Percentiles rank a stretch among this genome's conserved stretches.
Evolutionary conservation across 2,113 vertebrate species (phyloP).

Genomic region (Hippocampus mohnikei): DNA sequence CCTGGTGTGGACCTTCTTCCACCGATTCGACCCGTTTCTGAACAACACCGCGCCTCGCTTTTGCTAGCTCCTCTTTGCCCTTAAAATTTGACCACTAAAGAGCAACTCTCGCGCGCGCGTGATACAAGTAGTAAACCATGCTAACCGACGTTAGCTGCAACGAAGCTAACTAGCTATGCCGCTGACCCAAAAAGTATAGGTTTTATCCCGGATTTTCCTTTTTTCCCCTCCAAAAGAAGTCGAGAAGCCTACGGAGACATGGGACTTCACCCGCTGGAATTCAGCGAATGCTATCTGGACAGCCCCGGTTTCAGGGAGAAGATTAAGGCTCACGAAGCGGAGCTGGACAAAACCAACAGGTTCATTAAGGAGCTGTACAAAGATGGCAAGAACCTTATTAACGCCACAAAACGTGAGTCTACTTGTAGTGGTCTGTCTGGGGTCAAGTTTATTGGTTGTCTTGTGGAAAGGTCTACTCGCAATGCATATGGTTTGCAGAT

Average conservation of each 20-base stretch:
- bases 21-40: not conserved
- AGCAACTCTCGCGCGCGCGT: conserved; percentile 41
- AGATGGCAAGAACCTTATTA: conserved; percentile 94
- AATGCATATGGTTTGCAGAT: not conserved
- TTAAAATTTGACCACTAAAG: conserved; percentile 35
- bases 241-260: conserved; percentile 64
- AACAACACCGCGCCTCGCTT: not conserved
- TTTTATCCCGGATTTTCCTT: not conserved
- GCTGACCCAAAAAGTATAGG: not conserved
- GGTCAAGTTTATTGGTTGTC: not conserved
- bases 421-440: not conserved
- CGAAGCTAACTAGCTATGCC: conserved; percentile 49
- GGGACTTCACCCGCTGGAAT: conserved; percentile 95
- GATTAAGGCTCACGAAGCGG: conserved; percentile 88
- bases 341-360: conserved; percentile 93
- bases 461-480: not conserved
- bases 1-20: not conserved
- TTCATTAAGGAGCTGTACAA: conserved; percentile 98
- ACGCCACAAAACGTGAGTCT: conserved; percentile 90
- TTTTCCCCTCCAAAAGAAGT: conserved; percentile 6
- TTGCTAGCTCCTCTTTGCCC: conserved; percentile 6
- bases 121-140: conserved; percentile 36
- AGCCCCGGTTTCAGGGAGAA: conserved; percentile 90
- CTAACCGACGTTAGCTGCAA: conserved; percentile 49
- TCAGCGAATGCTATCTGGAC: conserved; percentile 96